Percentiles rank a stretch among this genome's conserved stretches.
Conservation (phyloP, 2,888 invertebrate genomes). For the Ashinkailepas kermadecensis region DNA sequence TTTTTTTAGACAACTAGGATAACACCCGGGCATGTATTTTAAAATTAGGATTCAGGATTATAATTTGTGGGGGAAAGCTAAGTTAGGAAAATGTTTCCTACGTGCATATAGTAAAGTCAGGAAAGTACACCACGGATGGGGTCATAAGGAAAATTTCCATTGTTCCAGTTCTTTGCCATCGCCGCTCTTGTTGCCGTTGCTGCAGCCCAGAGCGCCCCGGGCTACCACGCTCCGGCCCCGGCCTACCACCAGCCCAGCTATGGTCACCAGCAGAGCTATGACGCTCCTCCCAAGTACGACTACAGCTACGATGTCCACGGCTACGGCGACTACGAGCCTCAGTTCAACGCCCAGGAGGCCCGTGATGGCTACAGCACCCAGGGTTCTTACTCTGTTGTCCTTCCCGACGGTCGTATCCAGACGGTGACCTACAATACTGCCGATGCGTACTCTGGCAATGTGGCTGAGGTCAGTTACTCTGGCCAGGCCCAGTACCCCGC, state of each 20-base stretch:
- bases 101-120: too few relatives aligned
- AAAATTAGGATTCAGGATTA: too few relatives aligned
- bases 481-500: constrained; percentile 30
- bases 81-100: too few relatives aligned
- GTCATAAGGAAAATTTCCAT: too few relatives aligned
- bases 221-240: too few relatives aligned
- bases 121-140: too few relatives aligned
- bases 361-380: constrained; percentile 29
- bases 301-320: constrained; percentile 30
- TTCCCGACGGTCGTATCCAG: constrained; percentile 33
- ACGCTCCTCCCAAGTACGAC: constrained; percentile 20
- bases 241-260: constrained; percentile 9
- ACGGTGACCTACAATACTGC: constrained; percentile 30
- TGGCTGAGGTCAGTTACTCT: constrained; percentile 31
- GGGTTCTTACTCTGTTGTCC: constrained; percentile 31
- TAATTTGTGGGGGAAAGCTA: too few relatives aligned
- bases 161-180: not conserved
- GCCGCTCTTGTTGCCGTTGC: not conserved
- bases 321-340: constrained; percentile 27
- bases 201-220: not conserved
- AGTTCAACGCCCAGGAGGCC: constrained; percentile 25
- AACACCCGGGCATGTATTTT: too few relatives aligned
- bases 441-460: constrained; percentile 27
- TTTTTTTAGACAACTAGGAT: too few relatives aligned
- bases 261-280: not conserved